Conservation (phyloP, 2,797 vertebrate genomes). For the Aulostomus chinensis region DNA sequence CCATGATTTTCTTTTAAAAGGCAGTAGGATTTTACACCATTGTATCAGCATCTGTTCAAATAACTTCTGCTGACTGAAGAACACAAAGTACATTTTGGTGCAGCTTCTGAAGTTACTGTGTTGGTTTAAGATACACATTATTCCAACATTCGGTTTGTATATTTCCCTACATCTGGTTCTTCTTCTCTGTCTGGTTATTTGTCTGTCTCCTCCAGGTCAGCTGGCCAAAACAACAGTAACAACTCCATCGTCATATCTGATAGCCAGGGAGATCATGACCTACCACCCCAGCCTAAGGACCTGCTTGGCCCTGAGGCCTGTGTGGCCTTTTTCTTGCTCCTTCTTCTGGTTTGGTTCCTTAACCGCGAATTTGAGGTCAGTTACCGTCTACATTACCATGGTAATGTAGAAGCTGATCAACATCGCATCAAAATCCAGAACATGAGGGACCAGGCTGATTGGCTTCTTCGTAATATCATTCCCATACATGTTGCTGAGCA, state of each 20-base stretch:
- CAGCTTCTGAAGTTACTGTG: background rate
- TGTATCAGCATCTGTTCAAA: too few relatives aligned
- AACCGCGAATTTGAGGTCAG: constrained; percentile 98
- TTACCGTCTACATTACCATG: constrained; percentile 96
- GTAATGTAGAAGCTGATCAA: constrained; percentile 94
- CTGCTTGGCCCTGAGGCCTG: constrained; percentile 86
- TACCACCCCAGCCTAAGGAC: constrained; percentile 66
- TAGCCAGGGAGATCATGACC: constrained; percentile 14
- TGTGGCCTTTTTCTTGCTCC: constrained; percentile 91
- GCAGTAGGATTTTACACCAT: too few relatives aligned
- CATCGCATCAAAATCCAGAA: constrained; percentile 99
- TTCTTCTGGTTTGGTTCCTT: constrained; percentile 96
- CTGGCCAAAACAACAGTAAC: constrained; percentile 42
- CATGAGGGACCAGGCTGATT: constrained; percentile 97
- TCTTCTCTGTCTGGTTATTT: background rate
- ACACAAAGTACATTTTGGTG: background rate
- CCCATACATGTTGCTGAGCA: constrained; percentile 98
- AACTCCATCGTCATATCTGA: constrained; percentile 37
- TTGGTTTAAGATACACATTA: background rate
- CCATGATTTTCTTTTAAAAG: background rate
- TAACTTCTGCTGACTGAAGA: too few relatives aligned
- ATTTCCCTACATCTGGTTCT: background rate
- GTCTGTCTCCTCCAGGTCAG: constrained; percentile 48
- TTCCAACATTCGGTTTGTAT: background rate
- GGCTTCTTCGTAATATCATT: constrained; percentile 97